Base-by-base conservation (phyloP, 2,888 invertebrate species). In the Amphipyra berbera region DNA sequence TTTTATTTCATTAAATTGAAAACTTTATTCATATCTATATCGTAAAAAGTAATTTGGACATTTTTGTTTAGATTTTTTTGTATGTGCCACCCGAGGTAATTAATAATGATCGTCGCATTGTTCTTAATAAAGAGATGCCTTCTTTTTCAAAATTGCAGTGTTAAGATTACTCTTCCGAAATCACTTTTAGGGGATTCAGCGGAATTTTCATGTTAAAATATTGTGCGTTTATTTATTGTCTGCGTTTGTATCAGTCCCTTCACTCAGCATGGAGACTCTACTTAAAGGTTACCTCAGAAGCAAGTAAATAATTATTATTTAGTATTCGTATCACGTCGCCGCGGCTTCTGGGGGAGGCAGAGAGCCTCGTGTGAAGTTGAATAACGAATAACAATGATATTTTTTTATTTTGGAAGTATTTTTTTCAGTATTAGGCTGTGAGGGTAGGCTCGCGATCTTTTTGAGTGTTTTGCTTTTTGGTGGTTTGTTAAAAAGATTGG, bases 331-430 rank as follows among this genome's bases (percentile, higher is more conserved):
- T 49, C 78, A 78, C 79, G 81, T 73, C 45, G 37, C 44, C 59
- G 62, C 53, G 69, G 81, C 80, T 82, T 84, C 79, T 53, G 65
- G 72, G 78, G 62, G 70, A 56, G 65, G 76, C 71, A 73, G 78
- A 76, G 79, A 68, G 63, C 79, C 82, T 82, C 84, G 86, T 88
- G 88, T 89, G 89, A 87, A 80, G 76, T 79, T 77, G 89, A 89
- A 89, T 88, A 88, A 87, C 84, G 89, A 88, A 89, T 87, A 88
- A 87, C 85, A 90, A 89, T 87, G 86, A 83, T 83, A 83, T 86
- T 86, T 87, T 81, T 71, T 82, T 78, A 73, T 78, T 68, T 76
- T 44, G 44, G 54, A 74, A 81, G 73, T 73, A 79, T 81, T 83
- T 80, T 79, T 68, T 72, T 44, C 54, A 35, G 6, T 50, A 61